Conservation (phyloP, 1,140 invertebrate species). For the Pseudobourletiella spinata region DNA sequence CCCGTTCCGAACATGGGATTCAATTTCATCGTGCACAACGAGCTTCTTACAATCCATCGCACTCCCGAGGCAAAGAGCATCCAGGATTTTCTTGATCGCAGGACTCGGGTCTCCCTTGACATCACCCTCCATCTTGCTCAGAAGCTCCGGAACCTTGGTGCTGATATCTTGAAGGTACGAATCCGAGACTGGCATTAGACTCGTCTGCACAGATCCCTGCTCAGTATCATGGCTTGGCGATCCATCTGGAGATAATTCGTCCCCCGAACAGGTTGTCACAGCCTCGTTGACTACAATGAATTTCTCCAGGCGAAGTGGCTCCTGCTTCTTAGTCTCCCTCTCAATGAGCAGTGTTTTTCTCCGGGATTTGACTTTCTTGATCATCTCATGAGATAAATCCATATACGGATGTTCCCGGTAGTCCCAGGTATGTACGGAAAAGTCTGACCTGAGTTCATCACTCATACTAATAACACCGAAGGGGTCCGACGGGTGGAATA, state of each 20-base stretch:
- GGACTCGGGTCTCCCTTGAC: too few species aligned
- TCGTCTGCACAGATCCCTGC: too few species aligned
- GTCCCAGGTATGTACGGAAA: slow-evolving; percentile 30
- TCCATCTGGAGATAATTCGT: not conserved
- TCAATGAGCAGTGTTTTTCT: not conserved
- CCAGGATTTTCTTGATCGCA: too few species aligned
- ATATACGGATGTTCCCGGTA: slow-evolving; percentile 18
- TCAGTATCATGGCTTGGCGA: too few species aligned
- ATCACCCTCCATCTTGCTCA: too few species aligned
- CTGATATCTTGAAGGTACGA: too few species aligned
- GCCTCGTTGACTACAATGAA: not conserved
- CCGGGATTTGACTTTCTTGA: not conserved
- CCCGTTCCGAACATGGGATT: not conserved
- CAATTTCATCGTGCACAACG: not conserved
- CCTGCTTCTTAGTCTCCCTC: not conserved
- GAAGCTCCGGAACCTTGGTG: too few species aligned
- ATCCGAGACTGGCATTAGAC: too few species aligned
- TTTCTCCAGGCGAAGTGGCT: not conserved
- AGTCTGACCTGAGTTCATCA: slow-evolving; percentile 25
- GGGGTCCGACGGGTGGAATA: slow-evolving; percentile 25
- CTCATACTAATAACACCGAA: slow-evolving; percentile 21
- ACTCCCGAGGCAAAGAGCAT: too few species aligned
- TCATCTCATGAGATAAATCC: not conserved
- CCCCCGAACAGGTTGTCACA: not conserved
- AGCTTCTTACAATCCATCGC: not conserved